A percentile compares a stretch with the other conserved stretches of the same genome.
These are phyloP conservation scores for Mirounga angustirostris DNA, from an alignment of 2,113 vertebrate genomes.

Conservation along the genomic window DNA sequence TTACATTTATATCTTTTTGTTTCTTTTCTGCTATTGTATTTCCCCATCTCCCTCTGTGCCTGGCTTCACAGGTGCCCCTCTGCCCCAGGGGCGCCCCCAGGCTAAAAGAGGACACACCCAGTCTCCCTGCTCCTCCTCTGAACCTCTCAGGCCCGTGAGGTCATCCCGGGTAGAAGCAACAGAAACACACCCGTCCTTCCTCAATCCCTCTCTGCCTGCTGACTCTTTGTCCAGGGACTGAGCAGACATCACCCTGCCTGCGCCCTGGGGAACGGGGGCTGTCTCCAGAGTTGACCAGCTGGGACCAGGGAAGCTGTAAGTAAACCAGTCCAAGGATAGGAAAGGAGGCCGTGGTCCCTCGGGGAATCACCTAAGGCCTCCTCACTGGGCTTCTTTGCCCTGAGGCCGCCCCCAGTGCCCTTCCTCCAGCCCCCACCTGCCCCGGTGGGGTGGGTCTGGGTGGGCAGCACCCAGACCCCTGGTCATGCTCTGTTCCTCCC, in stretches of 20 bases:
- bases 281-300: not conserved
- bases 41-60: not conserved
- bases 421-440: not conserved
- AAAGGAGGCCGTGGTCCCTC: not conserved
- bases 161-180: not conserved
- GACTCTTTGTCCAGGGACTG: not conserved
- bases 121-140: not conserved
- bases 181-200: not conserved
- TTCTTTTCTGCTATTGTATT: not conserved
- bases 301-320: not conserved
- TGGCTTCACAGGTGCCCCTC: not conserved
- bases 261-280: not conserved
- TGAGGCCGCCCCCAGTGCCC: not conserved
- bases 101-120: not conserved
- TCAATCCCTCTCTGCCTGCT: not conserved
- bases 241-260: not conserved
- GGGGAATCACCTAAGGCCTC: not conserved
- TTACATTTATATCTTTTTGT: not conserved
- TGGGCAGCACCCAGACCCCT: fast-evolving
- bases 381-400: not conserved
- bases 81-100: not conserved
- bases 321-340: not conserved
- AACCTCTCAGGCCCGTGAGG: not conserved
- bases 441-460: not conserved
- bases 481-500: fast-evolving